Base-by-base conservation (phyloP, 2,113 vertebrate genomes). In the Eubucco bourcierii region DNA sequence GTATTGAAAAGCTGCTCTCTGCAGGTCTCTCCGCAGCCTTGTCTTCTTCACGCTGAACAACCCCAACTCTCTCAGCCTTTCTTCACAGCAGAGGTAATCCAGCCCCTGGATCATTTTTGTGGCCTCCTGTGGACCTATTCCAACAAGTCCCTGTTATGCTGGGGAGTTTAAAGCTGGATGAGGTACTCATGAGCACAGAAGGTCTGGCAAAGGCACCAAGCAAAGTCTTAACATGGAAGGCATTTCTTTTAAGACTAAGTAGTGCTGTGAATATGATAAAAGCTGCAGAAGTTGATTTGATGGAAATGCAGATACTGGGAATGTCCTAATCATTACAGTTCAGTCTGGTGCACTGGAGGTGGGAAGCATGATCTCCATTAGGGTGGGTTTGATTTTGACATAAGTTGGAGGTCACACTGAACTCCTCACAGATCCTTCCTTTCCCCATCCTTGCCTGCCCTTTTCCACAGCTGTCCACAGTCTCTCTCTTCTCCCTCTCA, bases 291-390 rank as follows among this genome's bases (percentile, higher is more conserved):
- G n/a, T 9, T 58, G 17, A 63, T 59, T 33, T 68, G 71, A 78
- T 24, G 28, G 74, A 46, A 70, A 81, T 52, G 16, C 44, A 73
- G 59, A 66, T 53, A 27, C 0, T 0, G 23, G 19, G 23, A 75
- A 82, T 20, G 46, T 50, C 27, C 52, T 47, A 29, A 71, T 3
- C 18, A 1, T 16, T 15, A 47, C 82, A 79, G 33, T 21, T 65
- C 0, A 0, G 33, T 41, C 55, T 72, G 53, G 52, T 1, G 0
- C 12, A 31, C 37, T 52, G 16, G 29, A 82, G 21, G 31, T 33
- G 28, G 55, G 31, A 84, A 82, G 23, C 16, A 56, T n/a, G 58
- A 66, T 33, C 12, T 68, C 27, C 24, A 6, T 1, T 11, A 15
- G 24, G 5, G 9, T 1, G 64, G 16, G 29, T 84, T 65, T 88